Base-by-base conservation (phyloP, 2,888 invertebrate genomes). In the Formica aserva region DNA sequence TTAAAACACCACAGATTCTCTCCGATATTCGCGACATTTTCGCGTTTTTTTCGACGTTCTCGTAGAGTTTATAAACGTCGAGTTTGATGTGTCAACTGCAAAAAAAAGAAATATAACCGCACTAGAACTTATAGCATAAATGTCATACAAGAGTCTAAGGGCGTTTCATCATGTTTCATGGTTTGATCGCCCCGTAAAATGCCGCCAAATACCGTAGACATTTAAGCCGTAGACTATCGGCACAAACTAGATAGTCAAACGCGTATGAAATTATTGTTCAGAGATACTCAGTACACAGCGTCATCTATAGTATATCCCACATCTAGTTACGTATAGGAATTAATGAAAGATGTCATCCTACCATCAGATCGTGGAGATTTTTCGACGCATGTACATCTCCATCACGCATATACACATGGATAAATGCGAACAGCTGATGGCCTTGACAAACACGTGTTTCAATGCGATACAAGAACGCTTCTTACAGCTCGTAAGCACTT, bases 1-100 rank as follows among this genome's bases (percentile, higher is more conserved):
- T 71, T n/a, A 78, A n/a, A 13, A 72, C 72, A 5, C 8, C 18
- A 6, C 1, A 3, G 0, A 80, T 72, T 60, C 45, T 60, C 0
- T 78, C 71, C 13, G 74, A 48, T 13, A 80, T 26, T 38, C 78
- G 78, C 9, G 78, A 80, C 78, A 80, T 80, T 32, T 6, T 78
- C 4, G 77, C 18, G 11, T 5, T 9, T 22, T 4, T 0, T 8
- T 0, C 45, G 26, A 8, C 15, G 11, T 5, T 45, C 35, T 13
- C 18, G 11, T 1, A 15, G n/a, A 8, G 1, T 8, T 52, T 18
- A 18, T 8, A 52, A 3, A 3, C n/a, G 2, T 29, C 48, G n/a
- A 69, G 4, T 57, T 48, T 29, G 15, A n/a, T 11, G 4, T 29
- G 15, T 41, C 1, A n/a, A 9, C 8, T 38, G n/a, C 0, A 57